These are phyloP conservation scores for Molorchus minor DNA, from an alignment of 2,888 invertebrate species.

Conservation along the genomic window DNA sequence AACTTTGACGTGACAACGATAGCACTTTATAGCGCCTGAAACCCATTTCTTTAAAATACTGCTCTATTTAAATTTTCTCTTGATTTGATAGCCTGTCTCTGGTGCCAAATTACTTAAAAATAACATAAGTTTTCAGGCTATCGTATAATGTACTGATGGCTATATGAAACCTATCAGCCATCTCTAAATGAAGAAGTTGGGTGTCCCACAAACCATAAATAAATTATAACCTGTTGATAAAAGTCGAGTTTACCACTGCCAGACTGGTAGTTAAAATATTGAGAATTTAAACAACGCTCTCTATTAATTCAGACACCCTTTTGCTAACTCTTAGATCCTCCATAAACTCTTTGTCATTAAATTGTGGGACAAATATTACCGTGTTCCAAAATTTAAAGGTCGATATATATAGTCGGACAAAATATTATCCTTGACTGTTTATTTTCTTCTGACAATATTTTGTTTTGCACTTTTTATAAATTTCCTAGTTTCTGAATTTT, in stretches of 20 bases:
- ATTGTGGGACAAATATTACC: slow-evolving; percentile 1
- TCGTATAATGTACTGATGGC: slow-evolving; percentile 19
- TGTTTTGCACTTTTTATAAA: no score
- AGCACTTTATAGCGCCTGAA: no score
- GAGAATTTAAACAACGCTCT: background rate
- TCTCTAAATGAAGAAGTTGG: slow-evolving; percentile 27
- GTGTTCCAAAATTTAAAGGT: no score
- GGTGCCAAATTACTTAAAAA: slow-evolving; percentile 27
- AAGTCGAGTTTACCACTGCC: slow-evolving; percentile 13
- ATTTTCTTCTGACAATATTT: no score
- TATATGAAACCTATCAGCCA: slow-evolving; percentile 26
- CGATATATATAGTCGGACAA: no score
- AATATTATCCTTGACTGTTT: no score
- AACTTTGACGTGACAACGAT: no score
- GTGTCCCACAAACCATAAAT: slow-evolving; percentile 27
- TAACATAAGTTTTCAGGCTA: slow-evolving; percentile 17
- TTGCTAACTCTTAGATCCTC: background rate
- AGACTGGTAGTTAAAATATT: slow-evolving; percentile 21
- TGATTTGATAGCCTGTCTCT: slow-evolving; percentile 26
- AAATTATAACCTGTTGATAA: slow-evolving; percentile 13
- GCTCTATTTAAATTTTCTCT: slow-evolving; percentile 30
- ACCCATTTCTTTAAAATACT: slow-evolving; percentile 29
- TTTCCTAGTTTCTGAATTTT: no score
- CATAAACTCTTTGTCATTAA: background rate
- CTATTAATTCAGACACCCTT: background rate